Evolutionary conservation across 2,113 vertebrate genomes (phyloP), one percentile per base, ranked within the genome.

Genomic region (Myodes glareolus): DNA sequence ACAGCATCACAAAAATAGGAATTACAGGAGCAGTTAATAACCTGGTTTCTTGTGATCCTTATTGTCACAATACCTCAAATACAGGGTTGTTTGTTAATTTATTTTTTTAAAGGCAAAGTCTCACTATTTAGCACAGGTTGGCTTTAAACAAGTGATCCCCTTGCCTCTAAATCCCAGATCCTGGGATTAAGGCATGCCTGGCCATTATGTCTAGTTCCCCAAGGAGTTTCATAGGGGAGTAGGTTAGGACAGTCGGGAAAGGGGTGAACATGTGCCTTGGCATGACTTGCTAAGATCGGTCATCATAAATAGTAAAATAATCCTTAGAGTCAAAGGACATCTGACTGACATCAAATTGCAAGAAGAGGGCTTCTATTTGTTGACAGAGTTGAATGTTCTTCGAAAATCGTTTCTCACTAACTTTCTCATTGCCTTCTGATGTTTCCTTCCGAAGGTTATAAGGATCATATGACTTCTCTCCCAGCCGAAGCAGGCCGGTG

Each of bases 311-410:
- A 94, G 92, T 55, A 72, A 85, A 90, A 97, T 88, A 95, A 76
- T 92, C 94, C 77, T 73, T 90, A 19, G 42, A 94, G 45, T 96
- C 89, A 25, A 1, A 73, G 85, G 92, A 95, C 91, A 91, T 89
- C 55, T 90, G 63, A 31, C 89, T 93, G 75, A 76, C 87, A 19
- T 45, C 14, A 14, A 52, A 47, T 14, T 61, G 1, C 23, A 45
- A 88, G n/a, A 21, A 94, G 29, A 84, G 68, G 95, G 90, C 55
- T 88, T 95, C 0, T 0, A 75, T 63, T 86, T 86, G 12, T 90
- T 92, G 0, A 0, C 6, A 10, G 65, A 50, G 72, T 50, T 87
- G 23, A 0, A 84, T 68, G 25, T 70, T n/a, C 92, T 55, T 63
- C 9, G 3, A 65, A 77, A 36, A 7, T 82, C 12, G 27, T 47